These are phyloP conservation scores for Diachrysia chrysitis DNA, from an alignment of 2,888 invertebrate genomes.

Conservation along the genomic window DNA sequence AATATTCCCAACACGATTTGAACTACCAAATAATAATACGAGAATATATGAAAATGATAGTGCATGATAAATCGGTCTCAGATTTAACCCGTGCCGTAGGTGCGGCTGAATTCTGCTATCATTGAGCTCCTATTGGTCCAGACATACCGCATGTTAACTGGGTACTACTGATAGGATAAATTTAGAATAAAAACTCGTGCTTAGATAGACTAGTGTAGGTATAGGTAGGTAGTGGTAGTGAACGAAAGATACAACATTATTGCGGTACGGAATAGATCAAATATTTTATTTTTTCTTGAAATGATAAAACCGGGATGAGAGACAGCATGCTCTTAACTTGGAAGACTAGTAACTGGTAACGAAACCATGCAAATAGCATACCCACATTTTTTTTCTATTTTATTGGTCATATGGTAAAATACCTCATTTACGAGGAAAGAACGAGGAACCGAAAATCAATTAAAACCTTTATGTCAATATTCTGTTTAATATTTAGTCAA, in stretches of 20 bases:
- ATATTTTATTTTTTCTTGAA: neutral
- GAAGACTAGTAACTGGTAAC: too few relatives aligned
- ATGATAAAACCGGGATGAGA: too few relatives aligned
- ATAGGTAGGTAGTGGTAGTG: neutral
- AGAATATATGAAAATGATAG: slow-evolving; percentile 24
- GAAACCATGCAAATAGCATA: too few relatives aligned
- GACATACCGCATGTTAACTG: neutral
- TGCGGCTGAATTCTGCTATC: slow-evolving; percentile 22
- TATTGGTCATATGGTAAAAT: too few relatives aligned
- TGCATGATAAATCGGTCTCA: slow-evolving; percentile 28
- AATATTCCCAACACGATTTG: slow-evolving; percentile 13
- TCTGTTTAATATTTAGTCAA: too few relatives aligned
- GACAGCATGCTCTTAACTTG: too few relatives aligned
- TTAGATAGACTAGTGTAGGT: too few relatives aligned
- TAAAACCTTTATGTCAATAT: too few relatives aligned
- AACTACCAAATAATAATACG: slow-evolving; percentile 13
- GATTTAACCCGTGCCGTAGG: slow-evolving; percentile 17
- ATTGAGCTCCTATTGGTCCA: slow-evolving; percentile 21
- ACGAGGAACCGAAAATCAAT: too few relatives aligned
- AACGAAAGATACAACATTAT: neutral
- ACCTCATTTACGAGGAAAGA: too few relatives aligned
- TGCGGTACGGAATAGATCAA: neutral
- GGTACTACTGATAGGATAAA: slow-evolving; percentile 5
- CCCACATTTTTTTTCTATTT: too few relatives aligned
- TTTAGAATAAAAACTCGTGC: neutral